Percentiles rank a stretch among this genome's conserved stretches.
phyloP scores from a whole-genome alignment of 2,888 invertebrate genomes.

The Halictus quadricinctus region DNA sequence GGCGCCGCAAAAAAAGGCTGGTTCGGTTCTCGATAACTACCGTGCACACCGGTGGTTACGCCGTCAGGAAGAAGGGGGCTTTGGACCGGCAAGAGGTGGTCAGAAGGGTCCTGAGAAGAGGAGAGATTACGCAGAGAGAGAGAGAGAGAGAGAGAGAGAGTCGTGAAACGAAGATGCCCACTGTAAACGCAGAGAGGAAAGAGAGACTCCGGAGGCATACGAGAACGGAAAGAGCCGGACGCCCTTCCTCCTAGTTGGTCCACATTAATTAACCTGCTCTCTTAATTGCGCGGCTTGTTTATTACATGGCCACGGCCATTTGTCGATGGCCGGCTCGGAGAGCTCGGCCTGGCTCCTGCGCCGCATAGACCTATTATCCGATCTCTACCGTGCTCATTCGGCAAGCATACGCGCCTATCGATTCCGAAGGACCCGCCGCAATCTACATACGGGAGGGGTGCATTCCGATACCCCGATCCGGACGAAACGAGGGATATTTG shows the following conservation, averaged over 20 bases:
- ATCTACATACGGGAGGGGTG: slow-evolving; percentile 62
- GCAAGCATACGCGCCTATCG: slow-evolving; percentile 62
- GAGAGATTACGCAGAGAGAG: background rate
- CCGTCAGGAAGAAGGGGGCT: slow-evolving; percentile 47
- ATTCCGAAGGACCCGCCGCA: slow-evolving; percentile 54
- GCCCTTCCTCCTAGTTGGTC: slow-evolving; percentile 72
- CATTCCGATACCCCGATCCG: slow-evolving; percentile 50
- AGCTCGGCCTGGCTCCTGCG: slow-evolving; percentile 52
- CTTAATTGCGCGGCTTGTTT: slow-evolving; percentile 78
- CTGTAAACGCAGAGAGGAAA: slow-evolving; percentile 39
- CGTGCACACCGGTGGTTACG: slow-evolving; percentile 66
- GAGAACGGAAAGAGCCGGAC: slow-evolving; percentile 28
- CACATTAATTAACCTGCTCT: slow-evolving; percentile 78
- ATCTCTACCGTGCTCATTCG: slow-evolving; percentile 59
- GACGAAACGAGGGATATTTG: slow-evolving; percentile 59
- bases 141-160: slow-evolving; percentile 1
- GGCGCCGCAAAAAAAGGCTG: slow-evolving; percentile 61
- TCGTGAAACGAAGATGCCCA: slow-evolving; percentile 43
- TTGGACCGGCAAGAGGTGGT: background rate
- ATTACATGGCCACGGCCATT: slow-evolving; percentile 76
- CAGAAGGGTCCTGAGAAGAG: background rate
- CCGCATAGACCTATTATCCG: slow-evolving; percentile 70
- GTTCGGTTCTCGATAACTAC: slow-evolving; percentile 70
- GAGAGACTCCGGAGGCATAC: slow-evolving; percentile 18
- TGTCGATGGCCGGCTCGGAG: slow-evolving; percentile 69